phyloP scores from a whole-genome alignment of 2,888 invertebrate genomes.

The Cryptus viduatorius region DNA sequence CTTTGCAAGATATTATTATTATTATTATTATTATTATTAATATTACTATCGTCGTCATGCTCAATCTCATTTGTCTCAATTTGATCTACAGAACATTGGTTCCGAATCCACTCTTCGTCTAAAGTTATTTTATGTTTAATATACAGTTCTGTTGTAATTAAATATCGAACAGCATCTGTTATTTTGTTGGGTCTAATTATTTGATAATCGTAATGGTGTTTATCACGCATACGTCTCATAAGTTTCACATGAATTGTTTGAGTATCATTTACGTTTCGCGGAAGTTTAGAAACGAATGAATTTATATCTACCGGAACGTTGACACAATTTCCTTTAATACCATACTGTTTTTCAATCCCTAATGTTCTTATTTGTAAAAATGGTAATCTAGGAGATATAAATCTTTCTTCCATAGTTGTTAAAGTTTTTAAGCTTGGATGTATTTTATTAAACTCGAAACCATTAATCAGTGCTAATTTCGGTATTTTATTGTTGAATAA shows the following conservation, averaged over 20 bases:
- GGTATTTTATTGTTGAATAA: constrained; percentile 58
- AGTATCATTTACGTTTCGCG: constrained; percentile 59
- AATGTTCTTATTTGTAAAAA: constrained; percentile 64
- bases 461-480: constrained; percentile 58
- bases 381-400: constrained; percentile 62
- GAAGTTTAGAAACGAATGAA: constrained; percentile 60
- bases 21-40: constrained; percentile 24
- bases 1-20: no score
- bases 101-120: constrained; percentile 34
- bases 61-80: constrained; percentile 3
- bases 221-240: constrained; percentile 55
- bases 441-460: constrained; percentile 60
- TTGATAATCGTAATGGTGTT: constrained; percentile 52
- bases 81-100: constrained; percentile 12
- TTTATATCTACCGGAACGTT: constrained; percentile 68
- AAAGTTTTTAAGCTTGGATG: constrained; percentile 51
- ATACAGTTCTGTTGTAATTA: constrained; percentile 54
- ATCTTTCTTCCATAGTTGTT: constrained; percentile 63
- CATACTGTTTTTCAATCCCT: constrained; percentile 63
- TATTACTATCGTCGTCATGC: background rate
- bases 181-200: constrained; percentile 57
- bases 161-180: constrained; percentile 45
- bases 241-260: constrained; percentile 61
- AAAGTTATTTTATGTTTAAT: constrained; percentile 57
- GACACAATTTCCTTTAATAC: constrained; percentile 65